These are phyloP conservation scores for Rhombomys opimus DNA, from an alignment of 2,113 vertebrate genomes.

Conservation along the genomic window DNA sequence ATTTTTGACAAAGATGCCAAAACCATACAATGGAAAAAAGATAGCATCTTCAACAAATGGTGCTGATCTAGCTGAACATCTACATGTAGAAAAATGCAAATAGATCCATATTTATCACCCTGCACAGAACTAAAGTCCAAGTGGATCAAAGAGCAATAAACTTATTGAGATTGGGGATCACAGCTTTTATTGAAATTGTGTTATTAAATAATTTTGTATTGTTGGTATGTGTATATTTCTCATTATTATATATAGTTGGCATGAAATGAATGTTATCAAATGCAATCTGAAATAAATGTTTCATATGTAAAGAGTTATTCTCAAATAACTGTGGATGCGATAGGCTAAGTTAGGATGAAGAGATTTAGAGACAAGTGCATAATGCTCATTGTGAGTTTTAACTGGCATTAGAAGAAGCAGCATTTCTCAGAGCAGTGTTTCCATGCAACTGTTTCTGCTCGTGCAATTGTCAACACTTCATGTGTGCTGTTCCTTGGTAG, in stretches of 20 bases:
- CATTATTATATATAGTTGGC: background rate
- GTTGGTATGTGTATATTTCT: background rate
- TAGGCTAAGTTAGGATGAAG: background rate
- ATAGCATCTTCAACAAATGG: no score
- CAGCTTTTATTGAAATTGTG: background rate
- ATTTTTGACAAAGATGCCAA: no score
- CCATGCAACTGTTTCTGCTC: background rate
- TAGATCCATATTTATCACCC: no score
- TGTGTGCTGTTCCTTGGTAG: background rate
- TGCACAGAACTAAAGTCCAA: no score
- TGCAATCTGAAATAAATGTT: background rate
- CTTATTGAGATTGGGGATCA: background rate
- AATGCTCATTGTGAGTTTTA: background rate
- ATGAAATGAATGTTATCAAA: background rate
- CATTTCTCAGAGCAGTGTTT: background rate
- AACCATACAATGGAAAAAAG: no score
- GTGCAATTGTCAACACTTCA: background rate
- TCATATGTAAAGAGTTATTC: background rate
- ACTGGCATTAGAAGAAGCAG: background rate
- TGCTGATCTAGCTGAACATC: no score
- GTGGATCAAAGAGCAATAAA: background rate
- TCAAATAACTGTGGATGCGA: background rate
- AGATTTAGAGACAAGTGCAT: background rate
- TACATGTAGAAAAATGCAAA: no score
- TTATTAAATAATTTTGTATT: background rate